Conservation (phyloP, 1,140 invertebrate genomes). For the Epicauta chinensis region DNA sequence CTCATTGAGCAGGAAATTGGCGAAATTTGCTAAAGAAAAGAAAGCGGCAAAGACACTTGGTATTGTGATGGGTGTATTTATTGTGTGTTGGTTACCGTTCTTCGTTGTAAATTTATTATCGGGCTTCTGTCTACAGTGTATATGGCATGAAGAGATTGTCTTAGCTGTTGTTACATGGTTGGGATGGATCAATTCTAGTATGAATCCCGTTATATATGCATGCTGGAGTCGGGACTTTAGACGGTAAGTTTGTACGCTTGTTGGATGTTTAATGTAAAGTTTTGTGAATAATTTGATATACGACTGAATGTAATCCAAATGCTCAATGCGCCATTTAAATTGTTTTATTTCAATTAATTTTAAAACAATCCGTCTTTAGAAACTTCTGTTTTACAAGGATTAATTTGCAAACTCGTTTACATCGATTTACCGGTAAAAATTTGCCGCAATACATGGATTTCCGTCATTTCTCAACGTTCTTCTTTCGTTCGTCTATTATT, state of each 20-base stretch:
- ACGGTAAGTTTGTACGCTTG: slow-evolving; percentile 56
- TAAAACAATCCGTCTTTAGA: too few species aligned
- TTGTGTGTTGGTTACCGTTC: slow-evolving; percentile 96
- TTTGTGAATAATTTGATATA: too few species aligned
- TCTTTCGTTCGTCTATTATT: too few species aligned
- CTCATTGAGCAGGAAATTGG: slow-evolving; percentile 80
- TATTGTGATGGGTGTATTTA: slow-evolving; percentile 97
- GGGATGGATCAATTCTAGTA: slow-evolving; percentile 97
- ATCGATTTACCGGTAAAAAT: too few species aligned
- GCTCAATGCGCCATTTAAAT: too few species aligned
- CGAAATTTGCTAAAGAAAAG: slow-evolving; percentile 91
- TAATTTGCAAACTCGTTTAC: too few species aligned
- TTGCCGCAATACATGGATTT: too few species aligned
- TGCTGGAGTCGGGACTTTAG: slow-evolving; percentile 95
- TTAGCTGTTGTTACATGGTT: slow-evolving; percentile 95
- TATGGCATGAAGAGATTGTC: slow-evolving; percentile 82
- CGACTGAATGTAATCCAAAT: too few species aligned
- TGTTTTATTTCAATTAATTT: too few species aligned
- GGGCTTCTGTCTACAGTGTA: slow-evolving; percentile 82
- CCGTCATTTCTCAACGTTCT: too few species aligned
- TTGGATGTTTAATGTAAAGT: too few species aligned
- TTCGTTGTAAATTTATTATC: slow-evolving; percentile 93
- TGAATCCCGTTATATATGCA: slow-evolving; percentile 97
- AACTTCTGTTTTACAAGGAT: too few species aligned
- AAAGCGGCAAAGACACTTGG: slow-evolving; percentile 93